A percentile compares a stretch with the other conserved stretches of the same genome.
Evolutionary conservation across 2,113 vertebrate genomes (phyloP).

Genomic region (Pterocles orientalis): DNA sequence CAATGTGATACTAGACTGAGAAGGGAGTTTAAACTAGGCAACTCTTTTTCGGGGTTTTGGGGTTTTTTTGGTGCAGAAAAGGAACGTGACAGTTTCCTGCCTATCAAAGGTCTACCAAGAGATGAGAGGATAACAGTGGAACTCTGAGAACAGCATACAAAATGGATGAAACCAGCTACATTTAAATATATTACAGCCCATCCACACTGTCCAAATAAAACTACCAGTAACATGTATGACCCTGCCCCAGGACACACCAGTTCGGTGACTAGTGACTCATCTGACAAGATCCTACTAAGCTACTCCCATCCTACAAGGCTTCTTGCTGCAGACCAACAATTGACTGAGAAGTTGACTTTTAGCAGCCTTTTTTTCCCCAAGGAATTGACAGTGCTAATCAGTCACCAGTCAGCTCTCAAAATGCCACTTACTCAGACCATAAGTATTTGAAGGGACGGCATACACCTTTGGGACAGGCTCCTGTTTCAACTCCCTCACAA

Average conservation of each 20-base stretch:
- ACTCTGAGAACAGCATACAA: not conserved
- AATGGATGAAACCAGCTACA: not conserved
- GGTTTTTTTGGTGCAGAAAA: not conserved
- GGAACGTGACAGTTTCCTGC: fast-evolving
- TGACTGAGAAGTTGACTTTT: not conserved
- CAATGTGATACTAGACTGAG: not conserved
- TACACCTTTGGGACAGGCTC: not conserved
- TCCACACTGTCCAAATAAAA: not conserved
- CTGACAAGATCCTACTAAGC: not conserved
- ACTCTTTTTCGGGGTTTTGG: not conserved
- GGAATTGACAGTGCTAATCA: not conserved
- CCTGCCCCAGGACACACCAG: not conserved
- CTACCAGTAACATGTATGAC: not conserved
- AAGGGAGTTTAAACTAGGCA: not conserved
- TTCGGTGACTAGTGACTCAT: not conserved
- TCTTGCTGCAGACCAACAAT: not conserved
- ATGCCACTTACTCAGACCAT: not conserved
- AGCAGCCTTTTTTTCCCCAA: not conserved
- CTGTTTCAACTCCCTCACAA: not conserved
- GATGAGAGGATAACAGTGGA: not conserved
- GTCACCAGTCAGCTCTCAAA: not conserved
- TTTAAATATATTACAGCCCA: not conserved
- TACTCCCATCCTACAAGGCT: not conserved
- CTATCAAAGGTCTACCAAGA: not conserved
- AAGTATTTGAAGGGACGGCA: not conserved